Evolutionary conservation across 2,888 invertebrate genomes (phyloP), one percentile per base, ranked within the genome.

Genomic region (Thelaira solivaga): DNA sequence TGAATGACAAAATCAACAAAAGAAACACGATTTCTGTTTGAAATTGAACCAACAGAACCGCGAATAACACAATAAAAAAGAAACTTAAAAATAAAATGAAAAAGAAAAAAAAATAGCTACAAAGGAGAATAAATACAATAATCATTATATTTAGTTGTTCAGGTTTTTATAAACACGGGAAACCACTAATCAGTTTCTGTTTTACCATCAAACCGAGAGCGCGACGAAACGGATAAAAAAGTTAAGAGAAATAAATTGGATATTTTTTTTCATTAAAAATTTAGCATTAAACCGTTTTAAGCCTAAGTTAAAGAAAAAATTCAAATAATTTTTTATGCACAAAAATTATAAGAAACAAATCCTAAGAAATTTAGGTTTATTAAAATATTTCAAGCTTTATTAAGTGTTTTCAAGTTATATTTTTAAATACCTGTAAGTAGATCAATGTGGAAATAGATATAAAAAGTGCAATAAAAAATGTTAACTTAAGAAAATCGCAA

Each of bases 181-280:
- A 78, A 78, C 65, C 65, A 78, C 65, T 69, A 72, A 80, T 81
- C 81, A 82, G 82, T 82, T 82, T 82, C 80, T 82, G 81, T 81
- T 80, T 80, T 71, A 72, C 82, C 82, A 81, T 49, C 80, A 75
- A 80, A 31, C 78, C 59, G 76, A 71, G 80, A 80, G 73, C 76
- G 80, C 78, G 74, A 72, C 59, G 68, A 59, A 62, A 76, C 76
- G 76, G 61, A 76, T 57, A 73, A 61, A 61, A 64, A 53, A 22
- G 4, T 18, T 36, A 71, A 57, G 26, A 29, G 36, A 26, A 29
- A 75, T 43, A 34, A 1, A 45, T 7, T 39, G 11, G 55, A 55
- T 34, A 11, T 1, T 36, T 26, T n/a, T 34, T 34, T 34, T n/a
- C 10, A 22, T 53, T 51, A 22, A 67, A 47, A 34, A 62, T 5